A percentile compares a stretch with the other conserved stretches of the same genome.
Conservation (phyloP, 2,888 invertebrate species). For the Antitype chi region DNA sequence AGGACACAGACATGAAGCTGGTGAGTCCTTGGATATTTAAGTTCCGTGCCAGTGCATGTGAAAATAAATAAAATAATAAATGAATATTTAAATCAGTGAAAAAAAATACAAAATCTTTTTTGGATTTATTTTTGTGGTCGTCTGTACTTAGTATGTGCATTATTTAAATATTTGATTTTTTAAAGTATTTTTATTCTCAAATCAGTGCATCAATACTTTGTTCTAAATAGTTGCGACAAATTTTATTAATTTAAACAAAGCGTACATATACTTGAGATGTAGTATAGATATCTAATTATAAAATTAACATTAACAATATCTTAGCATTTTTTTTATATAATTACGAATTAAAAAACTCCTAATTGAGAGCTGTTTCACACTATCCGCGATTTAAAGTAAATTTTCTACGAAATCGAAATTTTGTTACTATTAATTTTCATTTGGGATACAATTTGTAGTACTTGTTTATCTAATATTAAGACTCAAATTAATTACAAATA, state of each 20-base stretch:
- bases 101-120: slow-evolving; percentile 1
- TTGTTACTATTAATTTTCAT: slow-evolving; percentile 33
- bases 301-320: too few relatives aligned
- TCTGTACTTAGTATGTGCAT: slow-evolving; percentile 3
- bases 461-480: background rate
- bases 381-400: slow-evolving; percentile 22
- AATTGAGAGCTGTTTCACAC: slow-evolving; percentile 10
- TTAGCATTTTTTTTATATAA: background rate
- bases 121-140: slow-evolving; percentile 1
- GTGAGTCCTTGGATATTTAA: slow-evolving; percentile 85
- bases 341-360: slow-evolving; percentile 5
- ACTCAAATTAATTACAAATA: slow-evolving; percentile 20
- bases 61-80: slow-evolving; percentile 34
- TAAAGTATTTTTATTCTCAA: background rate
- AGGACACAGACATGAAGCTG: slow-evolving; percentile 88
- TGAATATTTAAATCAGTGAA: slow-evolving; percentile 37
- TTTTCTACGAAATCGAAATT: slow-evolving; percentile 16
- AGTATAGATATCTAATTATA: too few relatives aligned
- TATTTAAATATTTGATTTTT: background rate
- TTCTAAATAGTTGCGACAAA: background rate
- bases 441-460: slow-evolving; percentile 14
- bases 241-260: background rate
- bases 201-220: slow-evolving; percentile 1
- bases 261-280: background rate
- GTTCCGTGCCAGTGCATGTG: slow-evolving; percentile 70